Evolutionary conservation across 2,888 invertebrate genomes (phyloP).

Genomic region (Campaea margaritaria): DNA sequence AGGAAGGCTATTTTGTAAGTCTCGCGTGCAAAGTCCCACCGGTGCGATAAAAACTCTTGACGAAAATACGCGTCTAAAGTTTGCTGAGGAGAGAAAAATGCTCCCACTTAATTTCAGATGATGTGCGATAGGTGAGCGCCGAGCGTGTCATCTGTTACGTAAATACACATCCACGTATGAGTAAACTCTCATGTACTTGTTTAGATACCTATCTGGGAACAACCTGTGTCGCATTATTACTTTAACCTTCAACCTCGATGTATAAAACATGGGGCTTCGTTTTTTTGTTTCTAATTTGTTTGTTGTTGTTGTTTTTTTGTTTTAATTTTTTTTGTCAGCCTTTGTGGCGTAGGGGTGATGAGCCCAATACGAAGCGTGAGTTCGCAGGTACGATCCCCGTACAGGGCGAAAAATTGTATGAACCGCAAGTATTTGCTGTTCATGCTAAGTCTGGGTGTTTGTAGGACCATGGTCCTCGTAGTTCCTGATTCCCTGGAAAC

Average conservation of each 20-base stretch:
- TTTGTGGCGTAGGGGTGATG: too few species aligned
- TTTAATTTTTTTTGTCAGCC: too few species aligned
- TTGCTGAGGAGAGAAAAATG: conserved; percentile 53
- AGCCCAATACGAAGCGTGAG: too few species aligned
- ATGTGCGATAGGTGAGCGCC: conserved; percentile 49
- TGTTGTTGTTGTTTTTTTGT: too few species aligned
- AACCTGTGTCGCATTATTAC: neutral
- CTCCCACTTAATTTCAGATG: conserved; percentile 52
- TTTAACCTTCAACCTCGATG: neutral
- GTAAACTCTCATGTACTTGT: conserved; percentile 9
- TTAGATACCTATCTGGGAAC: conserved; percentile 9
- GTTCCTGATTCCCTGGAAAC: too few species aligned
- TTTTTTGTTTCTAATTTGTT: neutral
- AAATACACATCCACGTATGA: conserved; percentile 26
- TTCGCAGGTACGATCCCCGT: too few species aligned
- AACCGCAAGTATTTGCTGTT: too few species aligned
- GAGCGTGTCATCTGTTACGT: conserved; percentile 39
- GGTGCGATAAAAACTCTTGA: conserved; percentile 54
- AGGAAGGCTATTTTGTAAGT: conserved; percentile 57
- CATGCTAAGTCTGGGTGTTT: too few species aligned
- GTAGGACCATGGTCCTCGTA: too few species aligned
- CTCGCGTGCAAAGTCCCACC: conserved; percentile 49
- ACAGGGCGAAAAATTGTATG: too few species aligned
- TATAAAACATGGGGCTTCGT: neutral
- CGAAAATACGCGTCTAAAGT: conserved; percentile 52